Conservation (phyloP, 2,113 vertebrate genomes). For the Corythoichthys haematopterus region DNA sequence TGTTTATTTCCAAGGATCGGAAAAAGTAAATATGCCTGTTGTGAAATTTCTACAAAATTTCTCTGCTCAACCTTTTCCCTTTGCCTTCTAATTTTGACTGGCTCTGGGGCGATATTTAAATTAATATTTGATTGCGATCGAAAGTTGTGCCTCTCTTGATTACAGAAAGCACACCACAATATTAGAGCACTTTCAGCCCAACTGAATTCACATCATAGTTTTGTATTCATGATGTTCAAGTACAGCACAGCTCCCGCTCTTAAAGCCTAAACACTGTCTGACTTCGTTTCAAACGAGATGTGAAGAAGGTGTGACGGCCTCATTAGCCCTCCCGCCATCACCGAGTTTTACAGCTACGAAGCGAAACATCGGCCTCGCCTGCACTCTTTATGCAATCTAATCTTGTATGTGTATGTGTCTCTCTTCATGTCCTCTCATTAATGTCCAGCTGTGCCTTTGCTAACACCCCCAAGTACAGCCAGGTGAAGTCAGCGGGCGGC, state of each 20-base stretch:
- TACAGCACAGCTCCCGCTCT: not conserved
- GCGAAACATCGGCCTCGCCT: conserved; percentile 11
- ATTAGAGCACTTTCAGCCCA: no score
- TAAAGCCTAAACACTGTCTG: not conserved
- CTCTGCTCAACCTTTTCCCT: not conserved
- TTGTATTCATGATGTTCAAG: not conserved
- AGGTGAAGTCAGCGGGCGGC: conserved; percentile 83
- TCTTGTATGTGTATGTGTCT: conserved; percentile 7
- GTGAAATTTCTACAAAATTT: not conserved
- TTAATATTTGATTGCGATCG: not conserved
- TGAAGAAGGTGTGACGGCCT: not conserved
- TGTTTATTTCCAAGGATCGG: no score
- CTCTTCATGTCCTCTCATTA: conserved; percentile 3
- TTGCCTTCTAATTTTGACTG: no score
- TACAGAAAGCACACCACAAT: no score
- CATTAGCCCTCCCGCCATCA: conserved; percentile 16
- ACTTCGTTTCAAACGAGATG: not conserved
- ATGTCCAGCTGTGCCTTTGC: conserved; percentile 84
- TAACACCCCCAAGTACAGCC: conserved; percentile 89
- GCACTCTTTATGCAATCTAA: conserved; percentile 3
- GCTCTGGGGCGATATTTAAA: no score
- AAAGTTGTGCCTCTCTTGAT: no score
- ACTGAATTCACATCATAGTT: not conserved
- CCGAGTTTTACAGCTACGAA: conserved; percentile 26
- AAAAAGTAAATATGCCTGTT: no score